Evolutionary conservation across 2,113 vertebrate species (phyloP).

Genomic region (Thamnophis sirtalis): DNA sequence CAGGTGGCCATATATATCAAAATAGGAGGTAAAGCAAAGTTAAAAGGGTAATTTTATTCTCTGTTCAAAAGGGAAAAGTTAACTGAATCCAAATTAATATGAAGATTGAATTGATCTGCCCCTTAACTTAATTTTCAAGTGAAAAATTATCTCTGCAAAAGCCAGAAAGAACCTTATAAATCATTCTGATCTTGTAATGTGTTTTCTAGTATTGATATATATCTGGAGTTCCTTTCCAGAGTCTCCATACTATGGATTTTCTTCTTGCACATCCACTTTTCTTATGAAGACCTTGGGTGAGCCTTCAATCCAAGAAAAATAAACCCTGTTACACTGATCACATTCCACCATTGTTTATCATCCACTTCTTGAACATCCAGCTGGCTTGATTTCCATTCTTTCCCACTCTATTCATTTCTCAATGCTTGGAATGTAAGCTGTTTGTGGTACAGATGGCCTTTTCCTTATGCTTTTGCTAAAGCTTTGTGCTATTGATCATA

Average conservation of each 20-base stretch:
- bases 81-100: not conserved
- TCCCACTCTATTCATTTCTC: not conserved
- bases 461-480: not conserved
- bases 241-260: too few species aligned
- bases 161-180: not conserved
- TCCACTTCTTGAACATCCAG: not conserved
- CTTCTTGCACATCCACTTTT: not conserved
- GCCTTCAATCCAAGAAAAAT: not conserved
- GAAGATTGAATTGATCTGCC: not conserved
- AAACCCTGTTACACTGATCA: not conserved
- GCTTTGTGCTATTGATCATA: not conserved
- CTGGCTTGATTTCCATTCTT: not conserved
- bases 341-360: not conserved
- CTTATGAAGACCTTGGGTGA: not conserved
- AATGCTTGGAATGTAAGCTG: not conserved
- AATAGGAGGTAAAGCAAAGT: not conserved
- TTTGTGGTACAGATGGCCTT: not conserved
- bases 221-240: not conserved
- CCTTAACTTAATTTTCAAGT: not conserved
- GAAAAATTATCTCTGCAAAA: not conserved
- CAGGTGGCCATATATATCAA: not conserved
- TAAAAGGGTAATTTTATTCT: not conserved
- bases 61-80: not conserved
- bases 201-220: not conserved
- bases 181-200: not conserved